phyloP scores from a whole-genome alignment of 1,140 invertebrate genomes.

The Mesaphorura yosii region DNA sequence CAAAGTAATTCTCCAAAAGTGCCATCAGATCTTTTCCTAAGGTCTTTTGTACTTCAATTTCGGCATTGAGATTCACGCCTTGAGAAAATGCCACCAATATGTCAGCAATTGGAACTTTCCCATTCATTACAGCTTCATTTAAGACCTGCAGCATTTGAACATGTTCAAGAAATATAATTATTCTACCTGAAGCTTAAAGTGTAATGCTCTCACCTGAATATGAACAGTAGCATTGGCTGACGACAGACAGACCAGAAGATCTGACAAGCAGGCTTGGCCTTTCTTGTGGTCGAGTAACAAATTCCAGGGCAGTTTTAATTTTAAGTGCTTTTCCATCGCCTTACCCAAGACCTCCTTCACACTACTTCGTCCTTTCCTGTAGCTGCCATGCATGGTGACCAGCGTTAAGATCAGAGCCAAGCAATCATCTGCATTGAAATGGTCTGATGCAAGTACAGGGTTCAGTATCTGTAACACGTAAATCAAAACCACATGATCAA shows the following conservation, averaged over 20 bases:
- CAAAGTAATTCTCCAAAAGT: constrained; percentile 26
- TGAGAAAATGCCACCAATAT: constrained; percentile 28
- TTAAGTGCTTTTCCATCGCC: constrained; percentile 5
- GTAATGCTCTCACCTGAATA: constrained; percentile 7
- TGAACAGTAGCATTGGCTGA: constrained; percentile 11
- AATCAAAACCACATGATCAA: neutral
- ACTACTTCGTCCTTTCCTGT: constrained; percentile 8
- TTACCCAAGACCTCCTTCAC: constrained; percentile 20
- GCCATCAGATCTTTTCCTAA: constrained; percentile 12
- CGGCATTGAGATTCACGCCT: constrained; percentile 27
- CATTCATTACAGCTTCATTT: constrained; percentile 1
- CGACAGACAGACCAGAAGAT: constrained; percentile 23
- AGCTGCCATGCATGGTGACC: constrained; percentile 18
- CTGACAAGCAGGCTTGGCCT: constrained; percentile 11
- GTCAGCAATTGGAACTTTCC: constrained; percentile 11
- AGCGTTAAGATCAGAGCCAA: constrained; percentile 20
- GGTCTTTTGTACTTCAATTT: constrained; percentile 19
- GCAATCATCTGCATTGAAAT: constrained; percentile 10
- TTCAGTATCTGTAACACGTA: constrained; percentile 16
- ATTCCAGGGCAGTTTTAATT: constrained; percentile 1
- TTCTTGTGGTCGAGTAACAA: constrained; percentile 9
- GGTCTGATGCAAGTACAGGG: constrained; percentile 8
- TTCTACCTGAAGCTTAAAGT: neutral
- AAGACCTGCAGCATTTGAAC: constrained; percentile 10
- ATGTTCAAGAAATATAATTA: neutral